Evolutionary conservation across 2,888 invertebrate species (phyloP).

Genomic region (Nasonovia ribisnigri): DNA sequence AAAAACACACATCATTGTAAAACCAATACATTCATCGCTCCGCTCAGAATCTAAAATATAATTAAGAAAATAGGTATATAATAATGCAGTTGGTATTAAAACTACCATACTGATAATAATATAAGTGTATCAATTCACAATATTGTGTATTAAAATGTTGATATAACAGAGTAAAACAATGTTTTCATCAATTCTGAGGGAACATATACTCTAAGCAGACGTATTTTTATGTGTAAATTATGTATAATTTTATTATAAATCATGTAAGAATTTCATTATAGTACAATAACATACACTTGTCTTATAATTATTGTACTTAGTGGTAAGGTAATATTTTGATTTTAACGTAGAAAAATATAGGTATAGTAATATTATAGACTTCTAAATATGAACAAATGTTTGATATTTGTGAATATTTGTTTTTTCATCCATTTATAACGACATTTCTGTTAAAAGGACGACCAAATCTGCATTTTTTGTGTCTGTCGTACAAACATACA

Average conservation of each 20-base stretch:
- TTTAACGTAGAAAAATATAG: too few species aligned
- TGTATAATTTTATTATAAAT: not conserved
- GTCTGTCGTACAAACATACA: too few species aligned
- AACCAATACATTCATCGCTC: too few species aligned
- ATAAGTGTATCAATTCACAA: not conserved
- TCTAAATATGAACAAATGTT: not conserved
- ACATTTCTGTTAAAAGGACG: not conserved
- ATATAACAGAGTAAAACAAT: not conserved
- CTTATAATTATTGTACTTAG: not conserved
- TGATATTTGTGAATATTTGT: not conserved
- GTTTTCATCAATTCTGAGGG: not conserved
- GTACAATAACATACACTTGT: not conserved
- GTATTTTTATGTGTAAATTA: not conserved
- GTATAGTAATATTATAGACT: not conserved
- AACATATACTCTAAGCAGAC: not conserved
- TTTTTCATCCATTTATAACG: not conserved
- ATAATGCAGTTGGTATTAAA: not conserved
- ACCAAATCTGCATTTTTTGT: too few species aligned
- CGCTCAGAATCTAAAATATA: too few species aligned
- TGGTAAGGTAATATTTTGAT: not conserved
- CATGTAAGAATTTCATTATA: not conserved
- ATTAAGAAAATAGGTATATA: not conserved
- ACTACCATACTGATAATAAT: not conserved
- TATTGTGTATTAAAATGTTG: not conserved
- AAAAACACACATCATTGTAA: too few species aligned